Evolutionary conservation across 2,113 vertebrate species (phyloP), one percentile per base, ranked within the genome.

Genomic region (Pyxicephalus adspersus): DNA sequence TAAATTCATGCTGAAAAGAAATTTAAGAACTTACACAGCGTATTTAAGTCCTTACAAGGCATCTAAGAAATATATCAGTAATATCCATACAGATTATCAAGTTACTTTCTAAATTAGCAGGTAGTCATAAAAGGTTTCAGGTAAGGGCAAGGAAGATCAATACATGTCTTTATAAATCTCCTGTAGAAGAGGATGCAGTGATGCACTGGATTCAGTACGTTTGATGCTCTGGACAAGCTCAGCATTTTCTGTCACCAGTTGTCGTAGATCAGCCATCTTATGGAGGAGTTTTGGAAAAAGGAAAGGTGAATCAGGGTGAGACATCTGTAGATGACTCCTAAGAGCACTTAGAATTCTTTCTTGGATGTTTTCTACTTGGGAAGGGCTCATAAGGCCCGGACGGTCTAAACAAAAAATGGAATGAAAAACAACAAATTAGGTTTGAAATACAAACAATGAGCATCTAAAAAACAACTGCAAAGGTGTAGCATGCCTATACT

Each of bases 91-190:
- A 45, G 38, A 45, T 45, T 45, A 45, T 45, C 6, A 45, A 45
- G 38, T 45, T 45, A 45, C 38, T 45, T 13, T 45, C 5, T 15
- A 45, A 45, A 45, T 15, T 45, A 45, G 11, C 38, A 45, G 38
- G 38, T 45, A 45, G 38, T 45, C 38, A 45, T 45, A 45, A 45
- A 8, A 45, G 38, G 38, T 45, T 45, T 8, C 8, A 45, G 11
- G 38, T 45, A 8, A n/a, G n/a, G n/a, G n/a, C 15, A 45, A 45
- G 38, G 11, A 45, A 45, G 83, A 76, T 93, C 90, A 99, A 87
- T 99, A 99, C 98, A 99, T 99, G 94, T 99, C 98, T 90, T 96
- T 98, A 87, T 98, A 99, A 89, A 99, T 99, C 90, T 99, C 98
- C 89, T 99, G 98, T 85, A 99, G 93, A 70, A 99, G 94, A 0